Evolutionary conservation across 2,113 vertebrate genomes (phyloP).

Genomic region (Brachionichthys hirsutus): DNA sequence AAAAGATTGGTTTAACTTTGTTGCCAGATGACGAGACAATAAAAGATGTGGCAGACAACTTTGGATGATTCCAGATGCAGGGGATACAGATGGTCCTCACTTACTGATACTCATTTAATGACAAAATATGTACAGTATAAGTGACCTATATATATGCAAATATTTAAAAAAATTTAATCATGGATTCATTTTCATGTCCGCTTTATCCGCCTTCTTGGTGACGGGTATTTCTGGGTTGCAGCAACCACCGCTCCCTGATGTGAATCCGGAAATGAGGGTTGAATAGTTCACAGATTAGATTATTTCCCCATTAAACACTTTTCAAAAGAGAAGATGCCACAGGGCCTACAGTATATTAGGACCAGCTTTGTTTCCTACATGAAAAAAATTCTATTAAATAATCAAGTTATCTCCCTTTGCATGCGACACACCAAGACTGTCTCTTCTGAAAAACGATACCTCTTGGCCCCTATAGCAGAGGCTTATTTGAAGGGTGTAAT

Average conservation of each 20-base stretch:
- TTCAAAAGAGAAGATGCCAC: constrained; percentile 10
- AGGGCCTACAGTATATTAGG: constrained; percentile 19
- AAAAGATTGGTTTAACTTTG: constrained; percentile 1
- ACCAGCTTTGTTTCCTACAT: constrained; percentile 40
- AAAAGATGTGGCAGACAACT: not conserved
- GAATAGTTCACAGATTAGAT: constrained; percentile 40
- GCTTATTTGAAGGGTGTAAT: constrained; percentile 55
- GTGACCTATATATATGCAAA: no score
- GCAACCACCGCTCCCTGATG: not conserved
- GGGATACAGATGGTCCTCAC: no score
- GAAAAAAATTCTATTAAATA: constrained; percentile 48
- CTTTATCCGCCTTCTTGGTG: no score
- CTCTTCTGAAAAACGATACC: constrained; percentile 28
- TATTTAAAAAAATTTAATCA: no score
- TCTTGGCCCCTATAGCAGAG: constrained; percentile 20
- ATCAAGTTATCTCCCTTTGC: constrained; percentile 46
- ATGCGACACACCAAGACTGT: constrained; percentile 25
- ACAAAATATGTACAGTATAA: no score
- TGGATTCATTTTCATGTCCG: no score
- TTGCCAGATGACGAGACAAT: constrained; percentile 1
- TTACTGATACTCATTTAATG: no score
- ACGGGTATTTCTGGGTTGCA: no score
- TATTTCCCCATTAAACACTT: constrained; percentile 50
- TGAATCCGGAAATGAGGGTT: constrained; percentile 23
- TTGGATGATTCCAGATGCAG: constrained; percentile 5